Percentiles rank a stretch among this genome's conserved stretches.
Evolutionary conservation across 2,113 vertebrate species (phyloP).

Genomic region (Ailuropoda melanoleuca): DNA sequence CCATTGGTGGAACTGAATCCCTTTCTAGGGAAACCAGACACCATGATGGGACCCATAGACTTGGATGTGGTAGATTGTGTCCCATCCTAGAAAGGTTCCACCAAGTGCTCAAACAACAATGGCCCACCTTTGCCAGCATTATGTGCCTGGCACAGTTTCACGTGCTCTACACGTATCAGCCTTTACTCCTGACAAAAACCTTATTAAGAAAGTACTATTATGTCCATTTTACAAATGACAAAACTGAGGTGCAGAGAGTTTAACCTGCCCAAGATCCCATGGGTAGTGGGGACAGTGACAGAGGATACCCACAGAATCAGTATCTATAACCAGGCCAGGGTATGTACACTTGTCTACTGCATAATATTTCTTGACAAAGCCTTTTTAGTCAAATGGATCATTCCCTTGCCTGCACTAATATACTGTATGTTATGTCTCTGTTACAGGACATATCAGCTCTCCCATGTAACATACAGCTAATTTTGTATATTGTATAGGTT

Average conservation of each 20-base stretch:
- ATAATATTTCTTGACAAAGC: neutral
- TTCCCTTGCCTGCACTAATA: neutral
- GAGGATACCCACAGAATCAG: neutral
- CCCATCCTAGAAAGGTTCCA: neutral
- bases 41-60: neutral
- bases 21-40: neutral
- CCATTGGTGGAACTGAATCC: neutral
- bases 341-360: neutral
- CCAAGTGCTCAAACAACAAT: neutral
- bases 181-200: neutral
- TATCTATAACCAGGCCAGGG: neutral
- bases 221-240: neutral
- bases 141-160: neutral
- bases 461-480: fast-evolving
- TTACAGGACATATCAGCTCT: neutral
- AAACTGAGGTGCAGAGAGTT: neutral
- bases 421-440: neutral
- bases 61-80: neutral
- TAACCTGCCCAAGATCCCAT: neutral
- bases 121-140: neutral
- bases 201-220: neutral
- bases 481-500: too few species aligned
- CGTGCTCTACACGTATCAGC: neutral
- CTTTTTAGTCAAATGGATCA: neutral
- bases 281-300: neutral